Evolutionary conservation across 1,140 invertebrate species (phyloP).

Genomic region (Atta cephalotes): DNA sequence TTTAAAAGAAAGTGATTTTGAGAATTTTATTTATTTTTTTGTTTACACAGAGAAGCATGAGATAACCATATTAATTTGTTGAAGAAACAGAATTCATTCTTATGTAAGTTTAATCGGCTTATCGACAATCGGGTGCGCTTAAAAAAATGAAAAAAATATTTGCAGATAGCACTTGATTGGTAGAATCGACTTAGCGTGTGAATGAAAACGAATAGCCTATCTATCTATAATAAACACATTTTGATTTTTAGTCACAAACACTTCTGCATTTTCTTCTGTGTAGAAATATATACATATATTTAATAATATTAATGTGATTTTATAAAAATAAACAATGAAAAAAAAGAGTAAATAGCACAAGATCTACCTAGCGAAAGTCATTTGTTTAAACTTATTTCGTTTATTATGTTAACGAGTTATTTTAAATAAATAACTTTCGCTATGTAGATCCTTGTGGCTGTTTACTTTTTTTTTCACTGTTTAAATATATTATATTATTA

Average conservation of each 20-base stretch:
- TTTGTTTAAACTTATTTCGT: too few species aligned
- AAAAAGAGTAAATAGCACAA: too few species aligned
- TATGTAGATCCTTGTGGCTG: too few species aligned
- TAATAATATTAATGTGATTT: too few species aligned
- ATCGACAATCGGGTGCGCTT: background rate
- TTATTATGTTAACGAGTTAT: too few species aligned
- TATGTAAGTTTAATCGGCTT: constrained; percentile 24
- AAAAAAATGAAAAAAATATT: constrained; percentile 4
- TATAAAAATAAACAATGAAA: too few species aligned
- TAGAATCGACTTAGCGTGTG: background rate
- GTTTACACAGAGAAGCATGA: background rate
- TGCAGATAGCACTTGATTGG: background rate
- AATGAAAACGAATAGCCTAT: background rate
- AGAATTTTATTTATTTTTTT: background rate
- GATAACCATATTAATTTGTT: background rate
- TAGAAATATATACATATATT: background rate
- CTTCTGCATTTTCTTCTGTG: background rate
- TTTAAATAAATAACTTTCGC: too few species aligned
- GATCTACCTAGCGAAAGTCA: too few species aligned
- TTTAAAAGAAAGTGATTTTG: background rate
- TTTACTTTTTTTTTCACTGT: too few species aligned
- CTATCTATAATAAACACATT: background rate
- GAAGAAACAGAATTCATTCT: background rate
- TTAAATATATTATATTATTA: too few species aligned
- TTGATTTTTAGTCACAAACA: background rate